These are phyloP conservation scores for Oophaga sylvatica DNA, from an alignment of 2,797 vertebrate genomes.

Conservation along the genomic window DNA sequence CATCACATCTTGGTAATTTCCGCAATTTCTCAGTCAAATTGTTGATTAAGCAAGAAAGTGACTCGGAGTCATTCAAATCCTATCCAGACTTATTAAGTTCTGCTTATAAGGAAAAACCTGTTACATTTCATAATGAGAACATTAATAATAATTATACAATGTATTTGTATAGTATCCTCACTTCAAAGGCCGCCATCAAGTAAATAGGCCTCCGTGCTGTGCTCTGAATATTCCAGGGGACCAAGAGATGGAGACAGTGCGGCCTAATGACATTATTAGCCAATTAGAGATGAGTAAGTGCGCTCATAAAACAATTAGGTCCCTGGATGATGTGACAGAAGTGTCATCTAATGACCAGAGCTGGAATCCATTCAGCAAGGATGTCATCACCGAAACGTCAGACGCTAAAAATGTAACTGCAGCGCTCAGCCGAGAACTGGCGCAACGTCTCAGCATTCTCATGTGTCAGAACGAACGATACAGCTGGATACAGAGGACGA, in stretches of 20 bases:
- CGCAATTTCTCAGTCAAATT: slow-evolving; percentile 29
- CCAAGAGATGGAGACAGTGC: not conserved
- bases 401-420: not conserved
- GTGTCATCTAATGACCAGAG: not conserved
- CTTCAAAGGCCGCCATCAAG: slow-evolving; percentile 1
- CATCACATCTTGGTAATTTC: slow-evolving; percentile 17
- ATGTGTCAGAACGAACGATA: not conserved
- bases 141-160: slow-evolving; percentile 56
- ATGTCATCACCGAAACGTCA: not conserved
- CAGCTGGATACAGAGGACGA: not conserved
- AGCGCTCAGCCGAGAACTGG: too few species aligned
- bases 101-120: slow-evolving; percentile 53
- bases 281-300: slow-evolving; percentile 17
- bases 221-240: not conserved
- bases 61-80: slow-evolving; percentile 43
- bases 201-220: not conserved
- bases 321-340: slow-evolving; percentile 2
- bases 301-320: slow-evolving; percentile 34
- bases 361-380: not conserved
- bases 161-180: slow-evolving; percentile 35
- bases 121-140: slow-evolving; percentile 48
- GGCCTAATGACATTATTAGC: slow-evolving; percentile 23
- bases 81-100: slow-evolving; percentile 53
- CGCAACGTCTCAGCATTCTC: not conserved
- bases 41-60: slow-evolving; percentile 48